These are phyloP conservation scores for Phytoseiulus persimilis DNA, from an alignment of 2,888 invertebrate species.

Conservation along the genomic window DNA sequence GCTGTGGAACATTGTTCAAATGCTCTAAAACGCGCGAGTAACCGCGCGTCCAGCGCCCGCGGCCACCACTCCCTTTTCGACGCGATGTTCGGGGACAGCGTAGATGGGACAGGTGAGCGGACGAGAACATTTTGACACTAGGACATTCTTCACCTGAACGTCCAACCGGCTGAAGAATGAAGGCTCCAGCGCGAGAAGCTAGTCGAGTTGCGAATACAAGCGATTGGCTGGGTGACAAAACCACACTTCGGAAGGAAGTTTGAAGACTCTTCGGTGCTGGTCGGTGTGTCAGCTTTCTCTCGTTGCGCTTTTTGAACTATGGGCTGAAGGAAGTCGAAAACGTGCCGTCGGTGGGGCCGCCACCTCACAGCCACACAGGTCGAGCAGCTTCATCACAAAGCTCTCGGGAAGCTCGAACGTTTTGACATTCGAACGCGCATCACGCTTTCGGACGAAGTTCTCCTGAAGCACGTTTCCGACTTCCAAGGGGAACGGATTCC, in stretches of 20 bases:
- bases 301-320: neutral
- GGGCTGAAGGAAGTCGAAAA: too few relatives aligned
- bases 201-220: neutral
- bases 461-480: too few relatives aligned
- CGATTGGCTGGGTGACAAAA: neutral
- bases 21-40: neutral
- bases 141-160: neutral
- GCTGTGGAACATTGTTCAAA: neutral
- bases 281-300: neutral
- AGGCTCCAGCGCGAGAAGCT: neutral
- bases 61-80: neutral
- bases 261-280: neutral
- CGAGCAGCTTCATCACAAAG: too few relatives aligned
- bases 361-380: too few relatives aligned
- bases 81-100: neutral
- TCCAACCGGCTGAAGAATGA: neutral
- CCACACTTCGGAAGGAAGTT: neutral
- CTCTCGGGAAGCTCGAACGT: too few relatives aligned
- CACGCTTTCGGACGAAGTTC: too few relatives aligned
- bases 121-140: neutral
- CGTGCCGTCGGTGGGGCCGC: too few relatives aligned
- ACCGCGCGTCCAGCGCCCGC: neutral
- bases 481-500: too few relatives aligned
- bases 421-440: too few relatives aligned
- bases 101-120: neutral